Conservation (phyloP, 2,888 invertebrate species). For the Deilephila elpenor region DNA sequence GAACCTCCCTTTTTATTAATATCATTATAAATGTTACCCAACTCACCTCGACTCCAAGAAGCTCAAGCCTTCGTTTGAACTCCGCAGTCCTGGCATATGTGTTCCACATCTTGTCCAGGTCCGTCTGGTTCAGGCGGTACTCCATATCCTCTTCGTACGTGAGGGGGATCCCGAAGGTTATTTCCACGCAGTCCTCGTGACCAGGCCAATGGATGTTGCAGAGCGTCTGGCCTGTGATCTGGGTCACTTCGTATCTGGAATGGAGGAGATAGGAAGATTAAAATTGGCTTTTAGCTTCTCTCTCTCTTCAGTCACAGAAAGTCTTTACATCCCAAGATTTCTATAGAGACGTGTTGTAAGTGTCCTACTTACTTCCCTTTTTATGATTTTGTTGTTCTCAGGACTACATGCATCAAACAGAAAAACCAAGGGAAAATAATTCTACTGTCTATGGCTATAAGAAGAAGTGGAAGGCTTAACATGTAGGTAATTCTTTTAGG, state of each 20-base stretch:
- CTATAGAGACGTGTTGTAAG: too few relatives aligned
- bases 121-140: conserved; percentile 57
- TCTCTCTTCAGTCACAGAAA: too few relatives aligned
- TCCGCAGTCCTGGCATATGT: conserved; percentile 56
- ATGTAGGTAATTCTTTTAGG: too few relatives aligned
- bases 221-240: conserved; percentile 58
- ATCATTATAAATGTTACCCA: too few relatives aligned
- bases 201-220: conserved; percentile 77
- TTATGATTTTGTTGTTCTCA: too few relatives aligned
- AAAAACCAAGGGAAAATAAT: too few relatives aligned
- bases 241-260: conserved; percentile 68
- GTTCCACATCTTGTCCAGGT: conserved; percentile 71
- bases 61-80: conserved; percentile 57
- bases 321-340: too few relatives aligned
- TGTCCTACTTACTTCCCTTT: too few relatives aligned
- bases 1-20: too few relatives aligned
- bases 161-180: conserved; percentile 70
- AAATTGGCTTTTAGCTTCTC: not conserved
- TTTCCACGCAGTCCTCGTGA: conserved; percentile 64
- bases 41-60: conserved; percentile 66
- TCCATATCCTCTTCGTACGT: conserved; percentile 54
- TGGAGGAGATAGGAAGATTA: not conserved
- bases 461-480: too few relatives aligned
- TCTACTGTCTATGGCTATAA: too few relatives aligned
- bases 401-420: too few relatives aligned